These are phyloP conservation scores for Dynastes tityus DNA, from an alignment of 2,888 invertebrate species.

Conservation along the genomic window DNA sequence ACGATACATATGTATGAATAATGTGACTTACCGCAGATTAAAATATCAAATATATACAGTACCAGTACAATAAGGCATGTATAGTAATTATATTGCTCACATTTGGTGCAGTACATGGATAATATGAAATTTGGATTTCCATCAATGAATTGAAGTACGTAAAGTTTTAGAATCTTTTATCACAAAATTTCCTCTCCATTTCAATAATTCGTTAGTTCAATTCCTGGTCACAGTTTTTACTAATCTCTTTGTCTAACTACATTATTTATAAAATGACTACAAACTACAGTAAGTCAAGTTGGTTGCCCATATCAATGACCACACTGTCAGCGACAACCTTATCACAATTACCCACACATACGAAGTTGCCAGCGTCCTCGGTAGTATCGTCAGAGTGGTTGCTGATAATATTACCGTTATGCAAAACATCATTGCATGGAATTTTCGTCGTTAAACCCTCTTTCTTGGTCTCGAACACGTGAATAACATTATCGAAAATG, in stretches of 20 bases:
- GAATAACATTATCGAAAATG: constrained; percentile 51
- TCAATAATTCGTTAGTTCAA: constrained; percentile 25
- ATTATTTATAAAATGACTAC: constrained; percentile 7
- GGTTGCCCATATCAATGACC: constrained; percentile 49
- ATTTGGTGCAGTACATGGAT: too few relatives aligned
- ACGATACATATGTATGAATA: too few relatives aligned
- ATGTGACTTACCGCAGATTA: too few relatives aligned
- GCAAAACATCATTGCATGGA: constrained; percentile 31
- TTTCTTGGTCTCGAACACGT: constrained; percentile 50
- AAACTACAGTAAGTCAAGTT: constrained; percentile 49
- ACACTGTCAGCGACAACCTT: constrained; percentile 47
- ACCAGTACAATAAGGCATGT: too few relatives aligned
- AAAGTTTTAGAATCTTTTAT: too few relatives aligned
- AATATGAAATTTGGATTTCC: too few relatives aligned
- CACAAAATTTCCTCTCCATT: constrained; percentile 16
- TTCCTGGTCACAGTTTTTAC: constrained; percentile 16
- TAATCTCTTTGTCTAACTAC: constrained; percentile 3
- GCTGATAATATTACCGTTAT: constrained; percentile 29
- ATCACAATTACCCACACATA: constrained; percentile 49
- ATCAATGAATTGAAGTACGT: too few relatives aligned
- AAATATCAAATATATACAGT: too few relatives aligned
- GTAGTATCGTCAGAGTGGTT: constrained; percentile 5
- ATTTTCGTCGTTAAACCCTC: constrained; percentile 37
- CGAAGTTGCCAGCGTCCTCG: constrained; percentile 40
- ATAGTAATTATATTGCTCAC: too few relatives aligned